Evolutionary conservation across 2,113 vertebrate species (phyloP), one percentile per base, ranked within the genome.

Genomic region (Chamaetylas fuelleborni): DNA sequence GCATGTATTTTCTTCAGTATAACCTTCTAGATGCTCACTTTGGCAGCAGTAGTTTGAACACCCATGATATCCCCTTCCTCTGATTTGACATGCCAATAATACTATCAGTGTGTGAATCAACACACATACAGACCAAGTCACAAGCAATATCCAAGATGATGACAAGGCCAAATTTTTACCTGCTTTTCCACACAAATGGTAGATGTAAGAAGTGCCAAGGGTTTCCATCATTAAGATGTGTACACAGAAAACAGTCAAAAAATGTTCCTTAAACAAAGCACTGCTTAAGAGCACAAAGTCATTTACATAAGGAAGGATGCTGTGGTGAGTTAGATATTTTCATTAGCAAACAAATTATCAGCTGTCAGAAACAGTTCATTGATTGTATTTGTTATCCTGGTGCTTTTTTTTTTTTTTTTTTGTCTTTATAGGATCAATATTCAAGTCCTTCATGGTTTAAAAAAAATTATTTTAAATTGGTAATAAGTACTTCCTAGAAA

Each of bases 401-500:
- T 77, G 23, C 1, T 31, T 51, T 87, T 42, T 42, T 42, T 53
- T 28, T 51, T 33, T 2, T 61, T 12, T 78, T n/a, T n/a, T n/a
- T n/a, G n/a, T n/a, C n/a, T n/a, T 73, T 84, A 56, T 42, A 69
- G 33, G 88, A 81, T 84, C 57, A 50, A 74, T 90, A 84, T 7
- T 12, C 19, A 87, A 70, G 84, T 73, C 34, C 22, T 90, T 48
- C 2, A 19, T 71, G 34, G 18, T 38, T 18, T 45, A 2, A 61
- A 47, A 9, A 60, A 77, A 62, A 62, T 10, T 91, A 14, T 91
- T 88, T 97, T 85, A 92, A 96, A 81, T 58, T 72, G 19, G 64
- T 72, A 93, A 78, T 73, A 89, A 94, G 34, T 67, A 57, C 53
- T 96, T 96, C 92, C 82, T 95, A 95, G 89, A 95, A 96, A 88